A percentile compares a stretch with the other conserved stretches of the same genome.
phyloP scores from a whole-genome alignment of 2,797 vertebrate genomes.

The Hybognathus amarus region DNA sequence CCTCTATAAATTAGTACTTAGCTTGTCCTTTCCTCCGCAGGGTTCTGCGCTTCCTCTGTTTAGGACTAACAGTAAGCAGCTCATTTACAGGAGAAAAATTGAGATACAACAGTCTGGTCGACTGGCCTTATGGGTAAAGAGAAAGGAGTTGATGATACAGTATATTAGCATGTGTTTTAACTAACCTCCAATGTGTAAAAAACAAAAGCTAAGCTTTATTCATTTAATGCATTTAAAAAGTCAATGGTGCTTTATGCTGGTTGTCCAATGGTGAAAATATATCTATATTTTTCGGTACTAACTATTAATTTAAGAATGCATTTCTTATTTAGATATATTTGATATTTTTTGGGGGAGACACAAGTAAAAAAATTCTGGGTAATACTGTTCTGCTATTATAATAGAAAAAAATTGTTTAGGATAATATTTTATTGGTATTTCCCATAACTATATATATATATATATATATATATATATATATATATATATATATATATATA shows the following conservation, averaged over 20 bases:
- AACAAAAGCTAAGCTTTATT: neutral
- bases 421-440: neutral
- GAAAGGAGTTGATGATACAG: neutral
- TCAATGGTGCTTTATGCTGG: neutral
- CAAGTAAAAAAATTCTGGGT: too few relatives aligned
- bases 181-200: too few relatives aligned
- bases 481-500: too few relatives aligned
- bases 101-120: neutral
- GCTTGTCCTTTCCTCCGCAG: conserved; percentile 59
- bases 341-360: too few relatives aligned
- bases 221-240: neutral
- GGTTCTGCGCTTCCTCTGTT: conserved; percentile 53
- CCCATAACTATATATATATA: too few relatives aligned
- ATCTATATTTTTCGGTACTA: too few relatives aligned
- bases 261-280: neutral
- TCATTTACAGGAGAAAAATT: neutral
- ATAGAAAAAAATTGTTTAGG: neutral
- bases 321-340: too few relatives aligned
- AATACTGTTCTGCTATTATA: neutral
- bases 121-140: neutral
- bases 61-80: conserved; percentile 57
- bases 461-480: too few relatives aligned
- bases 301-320: too few relatives aligned
- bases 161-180: neutral
- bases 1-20: conserved; percentile 68